Conservation (phyloP, 2,888 invertebrate species). For the Cosmia pyralina region DNA sequence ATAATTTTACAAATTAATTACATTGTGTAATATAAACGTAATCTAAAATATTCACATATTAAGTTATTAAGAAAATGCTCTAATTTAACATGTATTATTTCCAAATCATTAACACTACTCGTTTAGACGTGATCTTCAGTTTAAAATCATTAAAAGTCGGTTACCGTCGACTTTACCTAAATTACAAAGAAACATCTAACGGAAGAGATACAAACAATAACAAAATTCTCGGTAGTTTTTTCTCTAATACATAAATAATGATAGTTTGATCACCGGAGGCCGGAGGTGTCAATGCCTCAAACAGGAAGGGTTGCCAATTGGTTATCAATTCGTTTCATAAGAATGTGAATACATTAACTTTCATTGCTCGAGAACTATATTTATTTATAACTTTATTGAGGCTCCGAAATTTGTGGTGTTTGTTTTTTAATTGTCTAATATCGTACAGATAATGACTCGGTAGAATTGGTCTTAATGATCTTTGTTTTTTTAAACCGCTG, state of each 20-base stretch:
- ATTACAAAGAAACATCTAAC: constrained; percentile 37
- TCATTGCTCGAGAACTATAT: constrained; percentile 36
- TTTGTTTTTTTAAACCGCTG: constrained; percentile 50
- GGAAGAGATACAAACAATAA: constrained; percentile 50
- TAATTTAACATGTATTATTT: too few relatives aligned
- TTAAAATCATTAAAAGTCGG: too few relatives aligned
- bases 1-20: too few relatives aligned
- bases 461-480: constrained; percentile 51
- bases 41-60: too few relatives aligned
- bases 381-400: constrained; percentile 30
- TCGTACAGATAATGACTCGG: constrained; percentile 46
- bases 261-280: constrained; percentile 80
- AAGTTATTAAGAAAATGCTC: too few relatives aligned
- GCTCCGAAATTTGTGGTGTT: constrained; percentile 15
- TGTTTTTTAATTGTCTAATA: constrained; percentile 30
- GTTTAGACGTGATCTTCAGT: too few relatives aligned
- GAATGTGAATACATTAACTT: constrained; percentile 56
- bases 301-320: constrained; percentile 77
- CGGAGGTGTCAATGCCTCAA: constrained; percentile 69
- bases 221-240: constrained; percentile 46
- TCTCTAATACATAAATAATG: constrained; percentile 81
- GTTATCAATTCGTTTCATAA: constrained; percentile 66
- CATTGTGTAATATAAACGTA: too few relatives aligned
- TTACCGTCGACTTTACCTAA: too few relatives aligned
- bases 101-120: too few relatives aligned